phyloP scores from a whole-genome alignment of 2,888 invertebrate species.

The Dinocampus coccinellae region DNA sequence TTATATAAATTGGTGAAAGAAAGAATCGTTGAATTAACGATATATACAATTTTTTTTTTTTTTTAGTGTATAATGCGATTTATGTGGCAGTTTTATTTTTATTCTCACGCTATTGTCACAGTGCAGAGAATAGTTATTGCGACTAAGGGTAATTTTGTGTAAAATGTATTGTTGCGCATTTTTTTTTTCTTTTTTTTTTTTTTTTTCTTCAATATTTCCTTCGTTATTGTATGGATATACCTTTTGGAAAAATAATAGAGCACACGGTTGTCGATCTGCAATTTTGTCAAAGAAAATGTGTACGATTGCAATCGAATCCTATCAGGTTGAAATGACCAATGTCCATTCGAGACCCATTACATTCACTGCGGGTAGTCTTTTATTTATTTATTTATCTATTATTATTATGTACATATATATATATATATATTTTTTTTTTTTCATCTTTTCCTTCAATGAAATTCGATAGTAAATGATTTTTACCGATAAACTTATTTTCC shows the following conservation, averaged over 20 bases:
- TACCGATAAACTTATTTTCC: slow-evolving; percentile 10
- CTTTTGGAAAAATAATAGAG: slow-evolving; percentile 31
- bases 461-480: slow-evolving; percentile 28
- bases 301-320: slow-evolving; percentile 48
- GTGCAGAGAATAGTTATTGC: slow-evolving; percentile 23
- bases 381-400: slow-evolving; percentile 7
- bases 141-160: slow-evolving; percentile 28
- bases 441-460: slow-evolving; percentile 20
- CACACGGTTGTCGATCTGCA: slow-evolving; percentile 34
- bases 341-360: slow-evolving; percentile 46
- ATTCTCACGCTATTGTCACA: slow-evolving; percentile 45
- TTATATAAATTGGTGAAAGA: too few species aligned
- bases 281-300: slow-evolving; percentile 36
- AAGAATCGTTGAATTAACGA: too few species aligned
- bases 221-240: neutral
- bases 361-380: slow-evolving; percentile 29
- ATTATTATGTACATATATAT: too few species aligned
- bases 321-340: slow-evolving; percentile 41
- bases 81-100: slow-evolving; percentile 5
- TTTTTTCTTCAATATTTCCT: too few species aligned
- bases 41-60: neutral
- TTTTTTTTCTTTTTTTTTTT: slow-evolving; percentile 3
- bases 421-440: neutral
- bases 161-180: slow-evolving; percentile 42
- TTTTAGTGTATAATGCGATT: neutral